phyloP scores from a whole-genome alignment of 2,113 vertebrate species.

The Burhinus oedicnemus region DNA sequence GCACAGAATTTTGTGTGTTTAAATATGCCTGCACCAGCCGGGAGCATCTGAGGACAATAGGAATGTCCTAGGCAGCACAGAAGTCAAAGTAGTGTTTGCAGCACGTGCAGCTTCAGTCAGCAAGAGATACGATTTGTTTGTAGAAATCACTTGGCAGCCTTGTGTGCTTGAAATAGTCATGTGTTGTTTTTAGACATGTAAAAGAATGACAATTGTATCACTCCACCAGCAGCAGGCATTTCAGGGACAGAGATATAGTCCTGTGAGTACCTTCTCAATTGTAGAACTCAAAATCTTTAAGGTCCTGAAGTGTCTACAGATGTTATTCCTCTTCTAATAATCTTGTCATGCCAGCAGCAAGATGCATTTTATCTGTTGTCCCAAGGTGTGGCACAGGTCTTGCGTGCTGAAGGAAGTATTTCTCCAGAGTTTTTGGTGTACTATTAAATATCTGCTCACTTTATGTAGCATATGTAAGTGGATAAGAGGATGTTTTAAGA shows the following conservation, averaged over 20 bases:
- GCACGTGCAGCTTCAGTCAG: not conserved
- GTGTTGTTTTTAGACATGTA: not conserved
- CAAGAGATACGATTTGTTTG: not conserved
- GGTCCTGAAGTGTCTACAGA: not conserved
- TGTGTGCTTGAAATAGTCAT: not conserved
- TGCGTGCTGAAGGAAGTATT: not conserved
- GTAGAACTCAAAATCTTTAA: not conserved
- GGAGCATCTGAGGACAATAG: not conserved
- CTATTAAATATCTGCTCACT: accelerated
- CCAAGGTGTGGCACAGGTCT: not conserved
- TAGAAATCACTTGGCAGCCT: not conserved
- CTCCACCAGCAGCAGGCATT: not conserved
- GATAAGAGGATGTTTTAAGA: not conserved
- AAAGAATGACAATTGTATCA: not conserved
- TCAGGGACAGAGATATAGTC: not conserved
- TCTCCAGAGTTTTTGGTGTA: not conserved
- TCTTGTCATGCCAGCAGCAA: not conserved
- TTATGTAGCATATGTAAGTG: no score
- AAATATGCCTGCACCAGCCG: not conserved
- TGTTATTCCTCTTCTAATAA: not conserved
- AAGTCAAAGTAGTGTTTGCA: not conserved
- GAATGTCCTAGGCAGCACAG: not conserved
- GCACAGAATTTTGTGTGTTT: not conserved
- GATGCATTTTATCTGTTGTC: not conserved
- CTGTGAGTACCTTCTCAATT: not conserved